These are phyloP conservation scores for Clarias platycephalus DNA, from an alignment of 2,797 vertebrate species.

Conservation along the genomic window DNA sequence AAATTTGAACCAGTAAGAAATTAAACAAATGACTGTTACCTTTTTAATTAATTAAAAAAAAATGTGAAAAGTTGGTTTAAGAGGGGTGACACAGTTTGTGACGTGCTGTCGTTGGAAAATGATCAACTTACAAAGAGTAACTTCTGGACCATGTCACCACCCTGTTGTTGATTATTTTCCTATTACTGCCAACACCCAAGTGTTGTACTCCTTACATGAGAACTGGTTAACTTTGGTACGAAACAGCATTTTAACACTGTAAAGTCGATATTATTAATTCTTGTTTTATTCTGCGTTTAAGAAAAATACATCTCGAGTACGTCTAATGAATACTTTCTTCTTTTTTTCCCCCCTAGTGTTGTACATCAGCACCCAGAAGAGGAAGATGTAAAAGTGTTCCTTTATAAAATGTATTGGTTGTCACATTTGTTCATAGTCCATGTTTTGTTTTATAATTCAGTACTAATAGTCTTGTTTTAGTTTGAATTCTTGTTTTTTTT, in stretches of 20 bases:
- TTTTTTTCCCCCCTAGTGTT: conserved; percentile 77
- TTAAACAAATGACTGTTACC: neutral
- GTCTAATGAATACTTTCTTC: neutral
- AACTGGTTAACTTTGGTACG: neutral
- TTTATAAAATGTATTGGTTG: conserved; percentile 23
- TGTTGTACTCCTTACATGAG: neutral
- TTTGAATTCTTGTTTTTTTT: conserved; percentile 43
- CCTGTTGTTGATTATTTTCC: neutral
- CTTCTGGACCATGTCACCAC: neutral
- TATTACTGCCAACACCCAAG: neutral
- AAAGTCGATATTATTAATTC: neutral
- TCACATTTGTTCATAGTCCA: conserved; percentile 41
- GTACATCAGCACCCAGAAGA: conserved; percentile 99
- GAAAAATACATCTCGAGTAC: no score
- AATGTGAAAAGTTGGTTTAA: neutral
- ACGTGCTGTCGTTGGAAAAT: neutral
- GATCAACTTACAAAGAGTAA: neutral
- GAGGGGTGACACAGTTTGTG: neutral
- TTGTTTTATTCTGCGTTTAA: neutral
- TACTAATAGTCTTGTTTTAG: conserved; percentile 45
- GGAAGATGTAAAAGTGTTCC: conserved; percentile 85
- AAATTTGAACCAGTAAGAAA: neutral
- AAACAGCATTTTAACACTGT: neutral
- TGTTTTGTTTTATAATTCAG: conserved; percentile 23
- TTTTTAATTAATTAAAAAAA: neutral